A percentile compares a stretch with the other conserved stretches of the same genome.
Conservation (phyloP, 2,113 vertebrate species). For the Thamnaconus septentrionalis region DNA sequence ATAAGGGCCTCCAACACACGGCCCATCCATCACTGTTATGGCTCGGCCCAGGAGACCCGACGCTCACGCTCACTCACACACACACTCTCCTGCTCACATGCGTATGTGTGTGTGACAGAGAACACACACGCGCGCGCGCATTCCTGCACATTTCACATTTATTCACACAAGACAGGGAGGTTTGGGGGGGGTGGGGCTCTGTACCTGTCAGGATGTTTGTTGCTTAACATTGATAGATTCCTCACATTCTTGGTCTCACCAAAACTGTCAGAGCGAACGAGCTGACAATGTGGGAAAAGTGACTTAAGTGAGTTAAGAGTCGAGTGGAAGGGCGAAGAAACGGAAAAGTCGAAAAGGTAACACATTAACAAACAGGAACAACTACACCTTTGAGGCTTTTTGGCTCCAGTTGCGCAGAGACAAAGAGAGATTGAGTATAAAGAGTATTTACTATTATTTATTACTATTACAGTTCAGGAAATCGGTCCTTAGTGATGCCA, state of each 20-base stretch:
- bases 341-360: too few species aligned
- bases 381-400: too few species aligned
- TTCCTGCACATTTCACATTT: constrained; percentile 28
- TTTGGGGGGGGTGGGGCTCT: not conserved
- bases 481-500: too few species aligned
- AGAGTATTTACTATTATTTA: too few species aligned
- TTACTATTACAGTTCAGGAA: too few species aligned
- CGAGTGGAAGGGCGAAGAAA: too few species aligned
- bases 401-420: too few species aligned
- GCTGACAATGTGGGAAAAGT: not conserved
- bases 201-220: constrained; percentile 15
- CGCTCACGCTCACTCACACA: constrained; percentile 68
- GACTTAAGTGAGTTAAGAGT: not conserved
- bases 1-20: constrained; percentile 91
- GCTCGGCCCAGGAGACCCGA: constrained; percentile 80
- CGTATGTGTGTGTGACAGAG: constrained; percentile 7
- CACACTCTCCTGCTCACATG: constrained; percentile 7
- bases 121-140: constrained; percentile 41
- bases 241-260: too few species aligned
- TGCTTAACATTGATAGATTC: not conserved
- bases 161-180: not conserved
- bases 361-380: too few species aligned
- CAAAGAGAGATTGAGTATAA: too few species aligned
- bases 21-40: constrained; percentile 94
- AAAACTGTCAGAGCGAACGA: too few species aligned